Evolutionary conservation across 2,113 vertebrate species (phyloP), one percentile per base, ranked within the genome.

Genomic region (Gadus macrocephalus): DNA sequence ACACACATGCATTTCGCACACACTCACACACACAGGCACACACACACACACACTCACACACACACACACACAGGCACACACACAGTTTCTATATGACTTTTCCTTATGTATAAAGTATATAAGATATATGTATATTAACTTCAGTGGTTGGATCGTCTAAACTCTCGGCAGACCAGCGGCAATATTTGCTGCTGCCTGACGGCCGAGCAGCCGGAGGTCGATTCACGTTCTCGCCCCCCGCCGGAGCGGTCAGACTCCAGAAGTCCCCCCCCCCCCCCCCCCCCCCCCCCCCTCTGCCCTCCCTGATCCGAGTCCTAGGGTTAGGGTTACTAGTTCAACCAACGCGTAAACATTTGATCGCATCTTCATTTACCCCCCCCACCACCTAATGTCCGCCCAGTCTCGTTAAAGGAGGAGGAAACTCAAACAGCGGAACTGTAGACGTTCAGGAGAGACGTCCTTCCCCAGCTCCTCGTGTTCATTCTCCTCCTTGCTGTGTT

Each of bases 391-490:
- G 82, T 68, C 83, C 87, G 76, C 82, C 74, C 62, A 79, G 76
- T 83, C 86, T 84, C 81, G 76, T 12, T 70, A 55, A 74, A 72
- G 38, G 22, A 56, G 42, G 20, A 71, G 38, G 9, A 58, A 59
- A 62, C 69, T 20, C 60, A 73, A 67, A 83, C 72, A 90, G 84
- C 84, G 31, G 70, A 84, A 84, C 85, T 91, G 31, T 35, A 25
- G 25, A 89, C 79, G 89, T 91, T 92, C 92, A 94, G 93, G 88
- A 91, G 92, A 94, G 93, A 94, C 95, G 94, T 94, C 94, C 94
- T 95, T 93, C 95, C 94, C 95, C 96, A 95, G 88, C 96, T 94
- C 93, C 93, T 94, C 88, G 80, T 93, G 87, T 82, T 64, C 11
- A 49, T 60, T 62, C 71, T 82, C 67, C 84, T 80, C 91, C 93